Conservation (phyloP, 2,797 vertebrate genomes). For the Scyliorhinus canicula region DNA sequence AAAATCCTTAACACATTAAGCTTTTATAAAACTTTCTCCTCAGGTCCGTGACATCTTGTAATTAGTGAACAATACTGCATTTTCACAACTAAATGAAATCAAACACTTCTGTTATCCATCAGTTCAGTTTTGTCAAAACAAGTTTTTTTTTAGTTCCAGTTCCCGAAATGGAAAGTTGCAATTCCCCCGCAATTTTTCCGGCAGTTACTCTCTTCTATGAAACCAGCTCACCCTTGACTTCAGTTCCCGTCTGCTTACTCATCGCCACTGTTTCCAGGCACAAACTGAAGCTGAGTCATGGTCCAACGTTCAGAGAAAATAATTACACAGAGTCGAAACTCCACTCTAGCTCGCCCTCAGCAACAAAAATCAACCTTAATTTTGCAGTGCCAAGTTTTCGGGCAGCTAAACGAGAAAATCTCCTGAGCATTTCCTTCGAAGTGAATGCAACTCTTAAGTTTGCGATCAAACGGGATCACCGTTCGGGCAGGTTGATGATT, state of each 20-base stretch:
- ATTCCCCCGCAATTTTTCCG: constrained; percentile 12
- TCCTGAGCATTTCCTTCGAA: constrained; percentile 59
- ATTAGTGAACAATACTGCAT: neutral
- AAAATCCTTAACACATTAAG: neutral
- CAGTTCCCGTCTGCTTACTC: constrained; percentile 33
- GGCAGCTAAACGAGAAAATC: constrained; percentile 36
- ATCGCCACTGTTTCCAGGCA: constrained; percentile 6
- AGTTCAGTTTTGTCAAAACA: neutral
- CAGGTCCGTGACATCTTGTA: neutral
- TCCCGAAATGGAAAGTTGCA: constrained; percentile 27
- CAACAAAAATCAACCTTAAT: constrained; percentile 20
- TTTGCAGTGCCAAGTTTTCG: constrained; percentile 25
- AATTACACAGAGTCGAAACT: constrained; percentile 26
- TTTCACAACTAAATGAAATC: constrained; percentile 16
- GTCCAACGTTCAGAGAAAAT: constrained; percentile 17
- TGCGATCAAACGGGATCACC: constrained; percentile 67
- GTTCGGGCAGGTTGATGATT: constrained; percentile 83
- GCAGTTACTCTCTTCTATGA: neutral
- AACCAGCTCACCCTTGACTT: neutral
- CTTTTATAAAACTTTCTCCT: neutral
- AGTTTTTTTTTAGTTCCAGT: neutral
- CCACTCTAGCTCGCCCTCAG: constrained; percentile 17
- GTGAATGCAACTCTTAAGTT: constrained; percentile 65
- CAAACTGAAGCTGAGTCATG: constrained; percentile 13
- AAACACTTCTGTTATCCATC: constrained; percentile 2